Percentiles rank a stretch among this genome's conserved stretches.
These are phyloP conservation scores for Ernsta delagoae DNA, from an alignment of 2,888 invertebrate species.

Conservation along the genomic window DNA sequence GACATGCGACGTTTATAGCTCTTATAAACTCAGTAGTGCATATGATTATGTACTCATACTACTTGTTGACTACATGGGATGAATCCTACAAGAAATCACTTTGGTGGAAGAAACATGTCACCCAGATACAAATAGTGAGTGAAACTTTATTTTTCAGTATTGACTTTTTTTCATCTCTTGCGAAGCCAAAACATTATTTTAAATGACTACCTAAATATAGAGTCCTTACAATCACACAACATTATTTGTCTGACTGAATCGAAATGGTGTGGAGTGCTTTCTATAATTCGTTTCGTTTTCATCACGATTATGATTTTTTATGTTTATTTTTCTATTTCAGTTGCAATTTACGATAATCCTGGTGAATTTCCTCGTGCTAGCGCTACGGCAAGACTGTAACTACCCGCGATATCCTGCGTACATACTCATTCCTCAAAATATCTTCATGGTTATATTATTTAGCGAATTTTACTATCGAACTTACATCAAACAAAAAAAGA, in stretches of 20 bases:
- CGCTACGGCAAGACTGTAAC: conserved; percentile 75
- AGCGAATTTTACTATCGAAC: conserved; percentile 87
- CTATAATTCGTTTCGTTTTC: too few relatives aligned
- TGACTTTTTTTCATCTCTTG: too few relatives aligned
- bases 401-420: conserved; percentile 83
- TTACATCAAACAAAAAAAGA: conserved; percentile 71
- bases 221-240: neutral
- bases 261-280: too few relatives aligned
- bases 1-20: conserved; percentile 87
- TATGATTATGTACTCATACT: conserved; percentile 92
- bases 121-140: conserved; percentile 90
- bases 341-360: conserved; percentile 87
- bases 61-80: conserved; percentile 89
- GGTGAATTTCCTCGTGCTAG: conserved; percentile 76
- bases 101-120: conserved; percentile 94
- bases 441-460: conserved; percentile 88
- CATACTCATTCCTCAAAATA: conserved; percentile 86
- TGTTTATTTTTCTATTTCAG: conserved; percentile 56
- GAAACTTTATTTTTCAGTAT: neutral
- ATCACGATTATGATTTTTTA: too few relatives aligned
- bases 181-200: too few relatives aligned
- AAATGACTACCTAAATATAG: neutral
- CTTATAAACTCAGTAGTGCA: conserved; percentile 90
- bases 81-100: conserved; percentile 89
- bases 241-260: too few relatives aligned